Base-by-base conservation (phyloP, 2,888 invertebrate genomes). In the Drosophila colorata region DNA sequence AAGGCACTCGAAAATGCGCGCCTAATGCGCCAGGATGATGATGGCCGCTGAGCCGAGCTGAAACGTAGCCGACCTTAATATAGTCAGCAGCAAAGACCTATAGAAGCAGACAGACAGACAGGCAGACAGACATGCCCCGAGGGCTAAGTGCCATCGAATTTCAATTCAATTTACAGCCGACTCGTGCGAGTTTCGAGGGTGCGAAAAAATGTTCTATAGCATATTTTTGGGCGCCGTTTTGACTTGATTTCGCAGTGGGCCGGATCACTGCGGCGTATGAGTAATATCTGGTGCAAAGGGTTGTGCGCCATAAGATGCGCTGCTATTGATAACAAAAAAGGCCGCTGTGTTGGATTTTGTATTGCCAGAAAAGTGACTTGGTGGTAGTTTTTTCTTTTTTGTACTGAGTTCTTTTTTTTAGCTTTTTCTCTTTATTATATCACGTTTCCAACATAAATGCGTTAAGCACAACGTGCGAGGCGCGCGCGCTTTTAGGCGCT, bases 391-490 rank as follows among this genome's bases (percentile, higher is more conserved):
- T 35, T 47, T 41, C 41, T 40, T 35, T 5, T 35, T n/a, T n/a
- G n/a, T 9, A 18, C 18, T 23, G n/a, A 8, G 47, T 31, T 38
- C 35, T 60, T 64, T 61, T 73, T 40, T 46, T 79, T 52, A 28
- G 9, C 28, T 84, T 67, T 69, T 71, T 69, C 58, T 60, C 74
- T 87, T 87, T 87, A 89, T 87, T 89, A 89, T 89, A 87, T 87
- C 87, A 89, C 87, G 87, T 89, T 87, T 80, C 82, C 73, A 79
- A 73, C 89, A 87, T 87, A 89, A 87, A 87, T 75, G 87, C 84
- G 87, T 87, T 87, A 87, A 86, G 86, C 78, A 78, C 80, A 81
- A 75, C 61, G 70, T 74, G 63, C 28, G 35, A 60, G 57, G 52
- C 72, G 76, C 74, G 79, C 81, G 80, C 74, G 75, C 73, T 67